Evolutionary conservation across 2,888 invertebrate species (phyloP).

Genomic region (Lamellibrachia columna): DNA sequence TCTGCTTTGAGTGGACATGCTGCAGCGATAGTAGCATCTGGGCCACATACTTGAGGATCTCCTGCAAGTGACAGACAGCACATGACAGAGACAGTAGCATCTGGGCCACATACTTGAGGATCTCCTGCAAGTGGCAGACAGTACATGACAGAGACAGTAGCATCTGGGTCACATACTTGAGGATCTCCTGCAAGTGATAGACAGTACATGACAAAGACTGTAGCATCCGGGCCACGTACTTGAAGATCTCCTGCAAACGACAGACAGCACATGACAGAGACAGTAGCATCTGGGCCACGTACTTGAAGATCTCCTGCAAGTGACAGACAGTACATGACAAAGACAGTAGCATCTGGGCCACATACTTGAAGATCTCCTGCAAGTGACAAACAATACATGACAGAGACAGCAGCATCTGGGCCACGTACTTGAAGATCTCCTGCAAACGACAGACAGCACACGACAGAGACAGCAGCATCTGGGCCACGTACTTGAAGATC

Average conservation of each 20-base stretch:
- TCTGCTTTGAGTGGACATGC: slow-evolving; percentile 81
- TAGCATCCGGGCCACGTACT: slow-evolving; percentile 76
- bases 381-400: background rate
- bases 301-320: slow-evolving; percentile 75
- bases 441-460: slow-evolving; percentile 70
- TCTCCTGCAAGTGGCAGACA: slow-evolving; percentile 68
- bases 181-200: slow-evolving; percentile 71
- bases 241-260: slow-evolving; percentile 74
- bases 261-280: slow-evolving; percentile 76
- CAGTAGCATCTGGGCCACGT: slow-evolving; percentile 78
- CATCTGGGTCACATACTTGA: slow-evolving; percentile 75
- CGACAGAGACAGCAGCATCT: slow-evolving; percentile 80
- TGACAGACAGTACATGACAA: slow-evolving; percentile 73
- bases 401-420: slow-evolving; percentile 49
- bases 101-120: slow-evolving; percentile 70
- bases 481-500: slow-evolving; percentile 67
- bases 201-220: slow-evolving; percentile 78
- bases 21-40: slow-evolving; percentile 82
- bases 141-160: slow-evolving; percentile 73
- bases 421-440: slow-evolving; percentile 73
- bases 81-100: slow-evolving; percentile 81
- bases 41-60: slow-evolving; percentile 76
- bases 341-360: slow-evolving; percentile 80
- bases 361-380: background rate
- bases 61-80: slow-evolving; percentile 69